Base-by-base conservation (phyloP, 2,888 invertebrate genomes). In the Drosophila cognata region DNA sequence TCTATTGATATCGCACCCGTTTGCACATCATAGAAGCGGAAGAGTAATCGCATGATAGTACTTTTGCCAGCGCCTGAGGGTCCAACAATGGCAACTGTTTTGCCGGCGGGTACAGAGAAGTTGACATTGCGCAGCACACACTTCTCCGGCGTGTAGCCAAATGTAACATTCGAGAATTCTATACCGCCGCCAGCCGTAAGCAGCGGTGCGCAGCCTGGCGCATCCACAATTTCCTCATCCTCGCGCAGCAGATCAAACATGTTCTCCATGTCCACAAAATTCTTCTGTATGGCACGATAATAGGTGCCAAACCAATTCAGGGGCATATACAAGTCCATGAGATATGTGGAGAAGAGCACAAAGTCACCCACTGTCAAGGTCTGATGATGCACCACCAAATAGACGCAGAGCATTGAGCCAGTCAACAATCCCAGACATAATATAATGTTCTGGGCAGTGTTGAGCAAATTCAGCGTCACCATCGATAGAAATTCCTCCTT, bases 181-280 rank as follows among this genome's bases (percentile, higher is more conserved):
- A 99, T 96, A 53, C 94, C 94, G 25, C 97, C 97, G 62, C 95
- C 95, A 10, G 91, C 84, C 7, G 92, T 91, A 2, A 91, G 68
- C 56, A 99, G 92, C 0, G 95, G 95, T 0, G 95, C 95, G 11
- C 98, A 98, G 62, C 96, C 96, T 0, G 96, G 95, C 0, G 96
- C 95, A 93, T 99, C 98, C 4, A 95, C 94, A 31, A 99, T 95
- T 94, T 99, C 99, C 62, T 96, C 95, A 52, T 97, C 95, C 90
- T 98, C 97, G 46, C 96, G 95, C 89, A 99, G 94, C 74, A 99
- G 93, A 84, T 99, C 99, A 92, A 99, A 98, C 99, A 99, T 99
- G 93, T 99, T 99, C 93, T 99, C 99, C 99, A 99, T 99, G 91
- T 99, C 99, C 25, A 99, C 96, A 91, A 99, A 99, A 91, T 98